Percentiles rank a stretch among this genome's conserved stretches.
Evolutionary conservation across 2,888 invertebrate genomes (phyloP).

Genomic region (Arrhopalites spinosus): DNA sequence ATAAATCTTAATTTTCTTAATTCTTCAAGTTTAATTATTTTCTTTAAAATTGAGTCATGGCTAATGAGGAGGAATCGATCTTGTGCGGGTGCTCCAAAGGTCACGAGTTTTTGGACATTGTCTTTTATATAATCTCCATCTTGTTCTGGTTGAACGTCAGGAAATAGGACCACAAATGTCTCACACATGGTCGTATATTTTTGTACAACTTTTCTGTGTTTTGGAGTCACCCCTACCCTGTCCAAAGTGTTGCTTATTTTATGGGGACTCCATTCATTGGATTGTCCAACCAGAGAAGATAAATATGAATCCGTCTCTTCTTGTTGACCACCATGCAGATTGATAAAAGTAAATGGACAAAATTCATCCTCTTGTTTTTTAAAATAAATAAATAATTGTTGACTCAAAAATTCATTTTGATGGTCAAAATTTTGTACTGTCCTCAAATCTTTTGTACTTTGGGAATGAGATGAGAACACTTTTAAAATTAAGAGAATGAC

Average conservation of each 20-base stretch:
- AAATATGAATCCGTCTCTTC: no score
- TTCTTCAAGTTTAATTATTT: not conserved
- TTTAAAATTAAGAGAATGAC: no score
- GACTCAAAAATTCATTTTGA: not conserved
- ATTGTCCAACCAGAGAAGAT: no score
- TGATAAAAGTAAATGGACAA: conserved; percentile 10
- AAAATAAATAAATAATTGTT: not conserved
- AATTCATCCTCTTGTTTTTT: not conserved
- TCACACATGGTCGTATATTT: conserved; percentile 1
- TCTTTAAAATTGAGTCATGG: not conserved
- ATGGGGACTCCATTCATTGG: not conserved
- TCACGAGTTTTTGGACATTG: not conserved
- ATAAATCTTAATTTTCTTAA: conserved; percentile 3
- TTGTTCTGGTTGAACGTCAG: not conserved
- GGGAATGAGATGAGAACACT: no score
- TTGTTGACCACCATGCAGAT: no score
- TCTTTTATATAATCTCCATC: not conserved
- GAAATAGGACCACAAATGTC: no score
- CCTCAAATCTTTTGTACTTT: no score
- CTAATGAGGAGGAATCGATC: not conserved
- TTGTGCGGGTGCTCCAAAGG: not conserved
- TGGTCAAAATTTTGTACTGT: no score
- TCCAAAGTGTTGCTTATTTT: not conserved
- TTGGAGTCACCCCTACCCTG: not conserved
- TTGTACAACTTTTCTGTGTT: not conserved